Evolutionary conservation across 2,888 invertebrate species (phyloP).

Genomic region (Serrognathus titanus): DNA sequence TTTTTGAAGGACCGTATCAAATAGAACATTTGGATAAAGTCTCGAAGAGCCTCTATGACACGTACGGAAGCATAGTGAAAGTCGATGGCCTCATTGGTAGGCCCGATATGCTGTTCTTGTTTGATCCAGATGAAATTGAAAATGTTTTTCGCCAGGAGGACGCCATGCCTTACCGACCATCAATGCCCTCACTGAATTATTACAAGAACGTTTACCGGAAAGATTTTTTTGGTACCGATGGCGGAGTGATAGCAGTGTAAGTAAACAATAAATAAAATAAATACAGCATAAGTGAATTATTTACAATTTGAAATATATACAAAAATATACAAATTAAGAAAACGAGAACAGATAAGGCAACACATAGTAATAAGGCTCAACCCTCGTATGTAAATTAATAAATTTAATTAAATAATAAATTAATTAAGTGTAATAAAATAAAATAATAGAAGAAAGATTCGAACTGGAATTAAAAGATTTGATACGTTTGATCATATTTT

Average conservation of each 20-base stretch:
- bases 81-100: slow-evolving; percentile 64
- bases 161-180: slow-evolving; percentile 64
- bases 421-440: too few species aligned
- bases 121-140: slow-evolving; percentile 68
- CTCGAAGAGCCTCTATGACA: slow-evolving; percentile 55
- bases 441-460: too few species aligned
- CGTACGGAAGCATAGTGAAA: slow-evolving; percentile 68
- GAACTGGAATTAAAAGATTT: too few species aligned
- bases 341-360: too few species aligned
- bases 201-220: slow-evolving; percentile 68
- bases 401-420: too few species aligned
- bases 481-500: too few species aligned
- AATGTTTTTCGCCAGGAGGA: slow-evolving; percentile 68
- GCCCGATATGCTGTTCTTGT: slow-evolving; percentile 71
- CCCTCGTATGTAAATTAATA: too few species aligned
- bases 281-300: too few species aligned
- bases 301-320: too few species aligned
- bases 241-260: slow-evolving; percentile 73
- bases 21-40: slow-evolving; percentile 67
- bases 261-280: slow-evolving; percentile 34
- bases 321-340: too few species aligned
- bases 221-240: slow-evolving; percentile 64
- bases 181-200: slow-evolving; percentile 72
- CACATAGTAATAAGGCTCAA: too few species aligned
- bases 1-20: slow-evolving; percentile 57